Base-by-base conservation (phyloP, 2,797 vertebrate genomes). In the Discoglossus pictus region DNA sequence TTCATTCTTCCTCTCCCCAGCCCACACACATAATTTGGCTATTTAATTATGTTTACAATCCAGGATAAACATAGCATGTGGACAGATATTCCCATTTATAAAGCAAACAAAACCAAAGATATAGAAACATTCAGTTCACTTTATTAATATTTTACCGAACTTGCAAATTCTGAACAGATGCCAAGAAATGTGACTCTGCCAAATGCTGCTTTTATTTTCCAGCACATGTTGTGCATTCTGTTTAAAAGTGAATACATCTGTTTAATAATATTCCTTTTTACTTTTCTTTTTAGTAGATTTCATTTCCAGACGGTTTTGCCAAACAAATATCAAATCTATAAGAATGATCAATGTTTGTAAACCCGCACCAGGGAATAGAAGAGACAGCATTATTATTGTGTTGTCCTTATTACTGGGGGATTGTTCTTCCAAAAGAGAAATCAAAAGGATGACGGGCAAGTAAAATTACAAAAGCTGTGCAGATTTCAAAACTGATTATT, bases 181-280 rank as follows among this genome's bases (percentile, higher is more conserved):
- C 83, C 83, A 85, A 79, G 77, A 84, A 84, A 83, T 75, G 89
- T 89, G 83, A 89, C 83, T 82, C 79, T 76, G 78, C 88, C 88
- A 89, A 88, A 86, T 89, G 86, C 78, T 68, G 78, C 80, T 84
- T 87, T 86, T 84, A 88, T 85, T 86, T 83, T 82, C 74, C 72
- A 86, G 79, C 87, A 84, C 85, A 87, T 87, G 86, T 82, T 84
- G 80, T 76, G 78, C 79, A 77, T 88, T 89, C 86, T 87, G 83
- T 87, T 86, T 81, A 81, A 82, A 80, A 82, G 75, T 72, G 84
- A 88, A 80, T 86, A 82, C 88, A 89, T 89, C 87, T 89, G 88
- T 83, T 84, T 16, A 63, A 72, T 54, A n/a, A n/a, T n/a, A n/a
- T n/a, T n/a, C n/a, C n/a, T 69, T 84, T 82, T 67, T 79, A 67